Base-by-base conservation (phyloP, 2,888 invertebrate species). In the Catocala nupta region DNA sequence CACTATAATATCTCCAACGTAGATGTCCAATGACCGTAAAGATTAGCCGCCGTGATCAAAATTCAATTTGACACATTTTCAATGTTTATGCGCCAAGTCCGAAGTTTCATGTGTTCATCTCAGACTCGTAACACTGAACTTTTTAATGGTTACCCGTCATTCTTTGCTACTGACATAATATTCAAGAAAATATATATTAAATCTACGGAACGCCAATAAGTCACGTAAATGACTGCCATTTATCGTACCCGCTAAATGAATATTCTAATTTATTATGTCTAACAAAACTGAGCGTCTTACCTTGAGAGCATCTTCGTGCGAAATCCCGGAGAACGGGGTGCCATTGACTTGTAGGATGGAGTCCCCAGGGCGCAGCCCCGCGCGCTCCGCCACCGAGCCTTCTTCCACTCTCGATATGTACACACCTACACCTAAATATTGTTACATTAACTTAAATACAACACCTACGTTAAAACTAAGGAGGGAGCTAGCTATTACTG, bases 331-430 rank as follows among this genome's bases (percentile, higher is more conserved):
- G 93, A 98, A 98, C 72, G 98, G 98, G 68, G 97, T 97, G 69
- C 98, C 98, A 92, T 99, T 99, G 76, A 98, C 98, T 92, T 98
- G 98, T 83, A 99, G 95, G 87, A 99, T 98, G 88, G 98, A 98
- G 95, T 99, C 98, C 72, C 99, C 99, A 72, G 98, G 97, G 84
- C 97, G 96, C 73, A 98, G 95, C 71, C 98, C 98, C 69, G 97
- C 97, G 75, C 97, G 95, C 90, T 98, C 98, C 73, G 98, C 98
- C 78, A 98, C 97, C 81, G 98, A 98, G 71, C 97, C 97, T 83
- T 98, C 98, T 89, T 98, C 98, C 81, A 98, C 97, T 82, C 98
- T 95, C 83, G 98, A 98, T 92, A 98, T 98, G 95, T 98, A 98
- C 86, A 98, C 98, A 85, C 98, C 98, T 85, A 97, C 96, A 85